Conservation (phyloP, 2,888 invertebrate species). For the Zhengitettix transpicula region DNA sequence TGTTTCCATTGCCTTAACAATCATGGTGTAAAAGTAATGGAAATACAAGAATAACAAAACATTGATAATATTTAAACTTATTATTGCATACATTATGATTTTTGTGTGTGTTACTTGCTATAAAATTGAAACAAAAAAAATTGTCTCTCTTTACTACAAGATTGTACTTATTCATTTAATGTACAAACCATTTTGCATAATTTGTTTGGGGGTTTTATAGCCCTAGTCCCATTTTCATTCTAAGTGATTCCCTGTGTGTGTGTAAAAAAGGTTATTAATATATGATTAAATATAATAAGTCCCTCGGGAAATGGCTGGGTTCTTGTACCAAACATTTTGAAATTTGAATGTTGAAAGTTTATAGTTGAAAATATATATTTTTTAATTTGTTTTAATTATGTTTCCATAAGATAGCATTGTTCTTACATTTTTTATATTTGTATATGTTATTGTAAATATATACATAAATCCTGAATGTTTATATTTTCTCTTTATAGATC, state of each 20-base stretch:
- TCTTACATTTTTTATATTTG: no score
- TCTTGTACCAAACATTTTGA: no score
- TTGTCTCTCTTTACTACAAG: slow-evolving; percentile 31
- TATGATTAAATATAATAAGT: not conserved
- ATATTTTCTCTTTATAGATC: no score
- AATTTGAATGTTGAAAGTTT: no score
- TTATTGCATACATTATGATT: not conserved
- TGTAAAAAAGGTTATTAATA: not conserved
- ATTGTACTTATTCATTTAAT: slow-evolving; percentile 33
- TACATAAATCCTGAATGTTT: no score
- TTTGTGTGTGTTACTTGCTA: slow-evolving; percentile 8
- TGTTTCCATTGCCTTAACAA: slow-evolving; percentile 12
- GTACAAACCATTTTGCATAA: slow-evolving; percentile 22
- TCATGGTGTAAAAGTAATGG: slow-evolving; percentile 1
- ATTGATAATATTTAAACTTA: not conserved
- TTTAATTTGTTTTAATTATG: no score
- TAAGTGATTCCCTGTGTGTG: slow-evolving; percentile 8
- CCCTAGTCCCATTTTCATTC: slow-evolving; percentile 4
- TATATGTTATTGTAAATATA: no score
- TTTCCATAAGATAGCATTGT: no score
- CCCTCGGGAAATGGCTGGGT: slow-evolving; percentile 4
- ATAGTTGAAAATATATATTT: no score
- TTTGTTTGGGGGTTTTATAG: slow-evolving; percentile 5
- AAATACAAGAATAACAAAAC: slow-evolving; percentile 6
- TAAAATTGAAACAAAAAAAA: slow-evolving; percentile 15